Evolutionary conservation across 2,113 vertebrate genomes (phyloP), one percentile per base, ranked within the genome.

Genomic region (Poeciliopsis occidentalis): DNA sequence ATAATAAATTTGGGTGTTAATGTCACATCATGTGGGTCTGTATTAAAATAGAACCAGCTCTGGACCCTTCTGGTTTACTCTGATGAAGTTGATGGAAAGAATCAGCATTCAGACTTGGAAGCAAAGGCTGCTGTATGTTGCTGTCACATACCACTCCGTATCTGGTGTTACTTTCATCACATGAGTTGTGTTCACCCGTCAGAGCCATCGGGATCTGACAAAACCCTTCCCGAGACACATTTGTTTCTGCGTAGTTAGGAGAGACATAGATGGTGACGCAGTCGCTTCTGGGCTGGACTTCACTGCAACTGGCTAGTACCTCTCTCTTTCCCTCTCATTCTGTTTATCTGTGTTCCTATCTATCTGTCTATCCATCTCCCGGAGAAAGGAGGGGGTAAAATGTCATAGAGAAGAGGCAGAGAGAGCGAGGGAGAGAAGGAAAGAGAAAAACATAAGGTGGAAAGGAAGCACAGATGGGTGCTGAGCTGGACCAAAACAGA

Each of bases 201-300:
- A 70, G 71, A 76, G 82, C 79, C 67, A 24, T 76, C 13, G 80
- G 69, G 90, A 83, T 80, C 80, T 30, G 75, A 47, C 66, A 22
- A 65, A 39, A 77, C 71, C 61, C 68, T 83, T 89, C 84, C 37
- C 70, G 69, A 79, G 77, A 84, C 89, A 81, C 92, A 76, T 93
- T 93, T 93, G 92, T 92, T 94, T 93, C 94, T 96, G 96, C 96
- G 94, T 95, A 96, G 95, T 94, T 94, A 81, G 83, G 85, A 81
- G 95, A 94, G 95, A 94, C 93, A 87, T 90, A 78, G 93, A 81
- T 81, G 89, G 90, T 97, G 96, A 97, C 96, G 96, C 96, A 98
- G 96, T 95, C 89, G 79, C 93, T 93, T 94, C 94, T 93, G 85
- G 87, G 84, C 86, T 84, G 88, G 85, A 76, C 89, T 88, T 88